phyloP scores from a whole-genome alignment of 2,888 invertebrate species.

The Brenthis hecate region DNA sequence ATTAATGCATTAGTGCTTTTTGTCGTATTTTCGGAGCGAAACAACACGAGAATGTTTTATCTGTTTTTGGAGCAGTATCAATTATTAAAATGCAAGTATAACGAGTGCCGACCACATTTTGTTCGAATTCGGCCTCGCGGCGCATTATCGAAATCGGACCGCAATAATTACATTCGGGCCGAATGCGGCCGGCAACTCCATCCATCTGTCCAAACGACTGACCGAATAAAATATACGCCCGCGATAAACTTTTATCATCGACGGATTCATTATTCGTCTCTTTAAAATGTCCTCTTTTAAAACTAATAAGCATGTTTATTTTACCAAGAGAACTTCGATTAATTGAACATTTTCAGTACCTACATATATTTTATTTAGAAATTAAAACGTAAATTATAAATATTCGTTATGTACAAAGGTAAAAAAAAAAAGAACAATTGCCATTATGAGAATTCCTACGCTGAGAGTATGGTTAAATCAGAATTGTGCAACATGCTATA shows the following conservation, averaged over 20 bases:
- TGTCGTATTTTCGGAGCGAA: conserved; percentile 49
- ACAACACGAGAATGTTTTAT: conserved; percentile 69
- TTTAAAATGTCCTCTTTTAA: conserved; percentile 24
- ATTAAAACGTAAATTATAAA: neutral
- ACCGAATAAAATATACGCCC: conserved; percentile 66
- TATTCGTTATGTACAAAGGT: neutral
- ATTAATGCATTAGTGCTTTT: conserved; percentile 40
- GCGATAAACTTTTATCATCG: conserved; percentile 69
- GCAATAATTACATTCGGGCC: conserved; percentile 78
- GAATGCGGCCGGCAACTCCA: conserved; percentile 65
- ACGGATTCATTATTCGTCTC: conserved; percentile 36
- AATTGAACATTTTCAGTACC: neutral
- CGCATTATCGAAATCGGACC: conserved; percentile 79
- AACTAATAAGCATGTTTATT: conserved; percentile 11
- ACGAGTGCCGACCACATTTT: conserved; percentile 72
- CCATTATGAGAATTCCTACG: conserved; percentile 1
- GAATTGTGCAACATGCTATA: conserved; percentile 3
- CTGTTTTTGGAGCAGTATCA: conserved; percentile 65
- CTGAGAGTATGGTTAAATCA: conserved; percentile 4
- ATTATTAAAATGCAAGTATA: conserved; percentile 77
- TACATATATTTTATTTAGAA: neutral
- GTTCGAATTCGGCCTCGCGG: conserved; percentile 67
- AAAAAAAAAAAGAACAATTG: neutral
- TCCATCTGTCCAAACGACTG: conserved; percentile 69
- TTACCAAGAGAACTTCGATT: neutral